Evolutionary conservation across 92 coral and sea anemone species (phyloP), one percentile per base, ranked within the genome.

Genomic region (Pocillopora meandrina): DNA sequence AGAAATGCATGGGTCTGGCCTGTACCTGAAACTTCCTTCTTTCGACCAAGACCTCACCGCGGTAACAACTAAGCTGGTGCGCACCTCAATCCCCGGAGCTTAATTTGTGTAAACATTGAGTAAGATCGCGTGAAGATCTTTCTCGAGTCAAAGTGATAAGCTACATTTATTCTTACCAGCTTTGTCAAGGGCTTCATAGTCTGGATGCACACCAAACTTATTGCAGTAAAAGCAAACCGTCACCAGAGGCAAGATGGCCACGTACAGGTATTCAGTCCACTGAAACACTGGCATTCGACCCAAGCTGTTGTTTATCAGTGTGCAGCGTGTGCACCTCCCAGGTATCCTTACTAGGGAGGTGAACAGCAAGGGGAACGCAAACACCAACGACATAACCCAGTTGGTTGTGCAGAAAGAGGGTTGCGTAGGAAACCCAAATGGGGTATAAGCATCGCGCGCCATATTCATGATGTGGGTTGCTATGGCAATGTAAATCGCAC

Each of bases 191-290:
- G 59, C 33, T 74, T 74, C 63, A 56, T 52, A 74, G 63, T 74
- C 77, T 20, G 77, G 77, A 12, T 74, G 77, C n/a, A 52, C 77
- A 18, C 42, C 63, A n/a, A 52, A 56, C 77, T 74, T 74, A 11
- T 49, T 56, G 77, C 19, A 20, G 34, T 74, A 74, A 56, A 74
- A 56, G 17, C 61, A 55, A 56, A 74, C 23, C 18, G 77, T 18
- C 19, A 74, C 2, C 42, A 74, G 36, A 55, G 77, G 77, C 18
- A 74, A 21, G 19, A 74, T 56, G 1, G 77, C 62, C 77, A 74
- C 77, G 33, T 74, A 74, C 61, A 74, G 2, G 10, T 20, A 10
- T 26, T 74, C 63, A 56, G 18, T 74, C 77, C 77, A 74, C 62
- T 74, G 77, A 7, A 52, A 74, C 61, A 74, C 10, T 20, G 23